Evolutionary conservation across 2,113 vertebrate genomes (phyloP), one percentile per base, ranked within the genome.

Genomic region (Callipepla squamata): DNA sequence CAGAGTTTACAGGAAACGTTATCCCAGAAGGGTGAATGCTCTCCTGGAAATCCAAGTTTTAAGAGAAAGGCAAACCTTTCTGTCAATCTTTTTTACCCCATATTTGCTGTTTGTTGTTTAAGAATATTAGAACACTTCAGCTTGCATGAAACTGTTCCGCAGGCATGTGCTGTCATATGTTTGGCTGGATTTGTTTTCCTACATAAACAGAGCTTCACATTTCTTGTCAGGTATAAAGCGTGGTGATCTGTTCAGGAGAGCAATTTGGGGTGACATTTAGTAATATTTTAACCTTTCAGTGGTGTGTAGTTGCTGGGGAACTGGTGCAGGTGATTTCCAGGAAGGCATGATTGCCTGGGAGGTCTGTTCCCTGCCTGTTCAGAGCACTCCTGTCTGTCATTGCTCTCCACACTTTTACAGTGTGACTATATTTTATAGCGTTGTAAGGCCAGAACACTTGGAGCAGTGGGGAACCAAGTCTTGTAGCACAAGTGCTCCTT

Each of bases 171-270:
- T 66, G 5, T 42, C n/a, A 22, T 20, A 38, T 66, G 22, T 61
- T 61, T 48, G 25, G 5, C 30, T 66, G 57, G 40, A 38, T 36
- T 16, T 30, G 4, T 81, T 48, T 76, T 81, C 30, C 14, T 21
- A 1, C 4, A 11, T 77, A 18, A 47, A 15, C 11, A 23, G 45
- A 25, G 45, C 58, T 77, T 72, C 26, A 30, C 3, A 2, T 42
- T 67, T 70, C 8, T 38, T 1, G 9, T 55, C 34, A 40, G 47
- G 32, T 48, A 23, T 12, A 13, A 40, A 42, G 17, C 1, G 0
- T 50, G 45, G 21, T 78, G 5, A 20, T 67, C 22, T 63, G 26
- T 36, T 70, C 13, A 62, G 23, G 70, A 77, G 34, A 11, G 20
- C 25, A 9, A 15, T 57, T 78, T 42, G 73, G 42, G 42, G 38